A percentile compares a stretch with the other conserved stretches of the same genome.
These are phyloP conservation scores for Euplagia quadripunctaria DNA, from an alignment of 2,888 invertebrate species.

Conservation along the genomic window DNA sequence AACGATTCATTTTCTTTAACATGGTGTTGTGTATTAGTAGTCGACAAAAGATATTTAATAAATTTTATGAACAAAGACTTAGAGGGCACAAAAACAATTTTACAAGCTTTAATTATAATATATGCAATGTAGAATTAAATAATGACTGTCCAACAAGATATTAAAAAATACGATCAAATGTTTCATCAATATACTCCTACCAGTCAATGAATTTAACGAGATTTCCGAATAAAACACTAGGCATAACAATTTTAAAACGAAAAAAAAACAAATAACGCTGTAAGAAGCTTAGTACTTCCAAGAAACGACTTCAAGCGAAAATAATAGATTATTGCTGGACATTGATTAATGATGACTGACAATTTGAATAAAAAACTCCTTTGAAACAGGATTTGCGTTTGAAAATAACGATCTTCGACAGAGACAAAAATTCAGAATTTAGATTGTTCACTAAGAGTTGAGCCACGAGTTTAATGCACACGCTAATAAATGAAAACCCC, in stretches of 20 bases:
- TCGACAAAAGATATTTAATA: too few relatives aligned
- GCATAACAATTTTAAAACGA: slow-evolving; percentile 7
- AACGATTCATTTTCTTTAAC: too few relatives aligned
- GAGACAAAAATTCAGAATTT: slow-evolving; percentile 12
- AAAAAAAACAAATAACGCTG: slow-evolving; percentile 4
- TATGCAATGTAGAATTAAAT: too few relatives aligned
- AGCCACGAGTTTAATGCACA: slow-evolving; percentile 30
- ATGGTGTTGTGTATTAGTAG: too few relatives aligned
- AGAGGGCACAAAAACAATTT: too few relatives aligned
- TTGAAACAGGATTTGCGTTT: slow-evolving; percentile 31
- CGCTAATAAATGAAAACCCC: slow-evolving; percentile 40
- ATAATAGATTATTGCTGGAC: slow-evolving; percentile 46
- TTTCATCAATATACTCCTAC: neutral
- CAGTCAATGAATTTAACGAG: slow-evolving; percentile 20
- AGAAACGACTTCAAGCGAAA: slow-evolving; percentile 38
- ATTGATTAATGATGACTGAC: slow-evolving; percentile 50
- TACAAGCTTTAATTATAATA: too few relatives aligned
- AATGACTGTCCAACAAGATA: too few relatives aligned
- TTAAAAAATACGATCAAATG: neutral
- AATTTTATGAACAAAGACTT: too few relatives aligned
- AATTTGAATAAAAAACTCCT: slow-evolving; percentile 48
- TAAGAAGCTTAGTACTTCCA: slow-evolving; percentile 18
- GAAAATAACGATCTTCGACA: slow-evolving; percentile 20
- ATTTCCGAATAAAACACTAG: slow-evolving; percentile 19
- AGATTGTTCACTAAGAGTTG: slow-evolving; percentile 16